A percentile compares a stretch with the other conserved stretches of the same genome.
phyloP scores from a whole-genome alignment of 1,140 invertebrate species.

The Drosophila varians region DNA sequence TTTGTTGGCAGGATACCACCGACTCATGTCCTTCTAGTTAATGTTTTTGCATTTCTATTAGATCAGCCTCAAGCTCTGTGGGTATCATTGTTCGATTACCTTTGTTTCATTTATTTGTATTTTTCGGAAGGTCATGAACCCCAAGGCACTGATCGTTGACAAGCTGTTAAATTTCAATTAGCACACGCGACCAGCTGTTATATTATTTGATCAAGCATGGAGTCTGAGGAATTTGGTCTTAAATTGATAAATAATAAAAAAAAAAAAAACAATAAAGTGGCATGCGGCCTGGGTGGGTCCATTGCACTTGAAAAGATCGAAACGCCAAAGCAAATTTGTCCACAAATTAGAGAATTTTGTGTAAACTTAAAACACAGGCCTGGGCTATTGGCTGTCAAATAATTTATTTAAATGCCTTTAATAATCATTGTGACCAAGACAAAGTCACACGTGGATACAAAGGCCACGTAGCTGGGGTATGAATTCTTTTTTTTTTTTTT shows the following conservation, averaged over 20 bases:
- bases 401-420: neutral
- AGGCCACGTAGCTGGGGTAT: slow-evolving; percentile 18
- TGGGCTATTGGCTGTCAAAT: neutral
- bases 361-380: no score
- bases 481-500: neutral
- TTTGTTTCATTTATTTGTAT: neutral
- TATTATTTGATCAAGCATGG: slow-evolving; percentile 55
- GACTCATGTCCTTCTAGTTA: neutral
- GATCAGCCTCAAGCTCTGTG: neutral
- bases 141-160: slow-evolving; percentile 37
- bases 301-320: neutral
- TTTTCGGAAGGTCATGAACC: slow-evolving; percentile 7
- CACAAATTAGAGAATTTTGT: neutral
- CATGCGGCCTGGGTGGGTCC: neutral
- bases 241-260: neutral
- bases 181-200: slow-evolving; percentile 44
- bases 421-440: neutral
- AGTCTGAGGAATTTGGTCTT: neutral
- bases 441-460: slow-evolving; percentile 1
- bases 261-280: neutral
- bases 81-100: neutral
- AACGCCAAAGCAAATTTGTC: neutral
- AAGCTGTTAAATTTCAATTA: slow-evolving; percentile 69
- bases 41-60: neutral
- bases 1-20: neutral